A percentile compares a stretch with the other conserved stretches of the same genome.
Evolutionary conservation across 2,797 vertebrate genomes (phyloP).

Genomic region (Phoebastria nigripes): DNA sequence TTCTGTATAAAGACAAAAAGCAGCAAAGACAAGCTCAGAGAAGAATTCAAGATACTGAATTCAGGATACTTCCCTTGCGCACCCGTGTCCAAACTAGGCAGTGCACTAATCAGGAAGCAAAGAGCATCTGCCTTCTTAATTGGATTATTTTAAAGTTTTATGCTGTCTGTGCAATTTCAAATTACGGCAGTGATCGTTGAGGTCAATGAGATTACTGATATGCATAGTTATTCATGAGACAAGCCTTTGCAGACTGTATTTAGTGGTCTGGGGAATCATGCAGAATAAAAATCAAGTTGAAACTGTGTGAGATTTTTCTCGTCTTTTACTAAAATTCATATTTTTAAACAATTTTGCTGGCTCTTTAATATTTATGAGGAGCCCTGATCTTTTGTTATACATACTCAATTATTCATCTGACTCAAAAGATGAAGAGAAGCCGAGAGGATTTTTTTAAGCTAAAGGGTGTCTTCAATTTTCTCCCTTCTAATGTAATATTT

Average conservation of each 20-base stretch:
- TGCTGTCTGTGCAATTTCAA: conserved; percentile 14
- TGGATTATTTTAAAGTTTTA: conserved; percentile 10
- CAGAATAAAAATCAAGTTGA: background rate
- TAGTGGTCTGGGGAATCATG: background rate
- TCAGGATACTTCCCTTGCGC: background rate
- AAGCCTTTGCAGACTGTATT: background rate
- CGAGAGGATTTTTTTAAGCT: background rate
- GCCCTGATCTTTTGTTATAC: background rate
- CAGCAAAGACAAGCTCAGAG: background rate
- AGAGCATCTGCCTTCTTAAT: background rate
- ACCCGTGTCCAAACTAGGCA: background rate
- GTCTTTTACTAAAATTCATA: background rate
- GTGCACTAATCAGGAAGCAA: background rate
- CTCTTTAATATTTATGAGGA: background rate
- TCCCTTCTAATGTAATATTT: background rate
- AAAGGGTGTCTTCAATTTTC: background rate
- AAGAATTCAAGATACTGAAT: background rate
- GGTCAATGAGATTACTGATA: conserved; percentile 1
- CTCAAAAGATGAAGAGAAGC: background rate
- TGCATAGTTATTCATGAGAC: background rate
- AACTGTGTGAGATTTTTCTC: background rate
- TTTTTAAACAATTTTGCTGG: background rate
- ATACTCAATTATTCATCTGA: background rate
- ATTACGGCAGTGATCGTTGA: background rate
- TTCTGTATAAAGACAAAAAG: background rate